Conservation (phyloP, 35 echinoderm and acorn worm species). For the Amphiura filiformis region DNA sequence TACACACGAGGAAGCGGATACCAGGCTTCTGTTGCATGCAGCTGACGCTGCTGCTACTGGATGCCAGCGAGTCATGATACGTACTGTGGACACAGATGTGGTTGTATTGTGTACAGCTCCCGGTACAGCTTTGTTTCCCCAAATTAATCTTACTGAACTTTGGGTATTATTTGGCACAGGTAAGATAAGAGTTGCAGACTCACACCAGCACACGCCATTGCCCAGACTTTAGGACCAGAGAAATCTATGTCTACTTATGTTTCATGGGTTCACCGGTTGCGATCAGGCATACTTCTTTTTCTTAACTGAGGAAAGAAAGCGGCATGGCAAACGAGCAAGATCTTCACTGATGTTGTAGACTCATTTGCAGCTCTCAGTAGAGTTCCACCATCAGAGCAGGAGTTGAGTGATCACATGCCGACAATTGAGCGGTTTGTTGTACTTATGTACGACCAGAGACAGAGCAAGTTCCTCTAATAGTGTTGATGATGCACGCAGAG, state of each 20-base stretch:
- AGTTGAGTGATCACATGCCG: neutral
- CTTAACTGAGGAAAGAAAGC: constrained; percentile 65
- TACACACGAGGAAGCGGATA: constrained; percentile 63
- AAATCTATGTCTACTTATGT: neutral
- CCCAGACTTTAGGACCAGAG: neutral
- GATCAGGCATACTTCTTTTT: too few relatives aligned
- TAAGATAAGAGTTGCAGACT: too few relatives aligned
- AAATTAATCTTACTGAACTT: neutral
- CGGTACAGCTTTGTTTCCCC: neutral
- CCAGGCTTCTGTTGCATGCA: constrained; percentile 40
- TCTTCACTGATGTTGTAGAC: constrained; percentile 19
- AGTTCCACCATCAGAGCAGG: neutral
- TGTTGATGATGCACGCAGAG: too few relatives aligned
- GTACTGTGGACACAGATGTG: constrained; percentile 59
- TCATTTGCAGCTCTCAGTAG: neutral
- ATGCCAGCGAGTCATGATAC: neutral
- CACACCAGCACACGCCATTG: neutral
- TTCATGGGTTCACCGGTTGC: constrained; percentile 35
- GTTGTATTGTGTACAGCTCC: constrained; percentile 37
- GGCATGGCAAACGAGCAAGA: constrained; percentile 30
- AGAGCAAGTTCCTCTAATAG: too few relatives aligned
- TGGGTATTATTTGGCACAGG: too few relatives aligned
- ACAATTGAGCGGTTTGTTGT: constrained; percentile 12
- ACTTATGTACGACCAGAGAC: too few relatives aligned
- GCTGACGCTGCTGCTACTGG: constrained; percentile 16